Base-by-base conservation (phyloP, 2,888 invertebrate species). In the Nematopogon swammerdamellus region DNA sequence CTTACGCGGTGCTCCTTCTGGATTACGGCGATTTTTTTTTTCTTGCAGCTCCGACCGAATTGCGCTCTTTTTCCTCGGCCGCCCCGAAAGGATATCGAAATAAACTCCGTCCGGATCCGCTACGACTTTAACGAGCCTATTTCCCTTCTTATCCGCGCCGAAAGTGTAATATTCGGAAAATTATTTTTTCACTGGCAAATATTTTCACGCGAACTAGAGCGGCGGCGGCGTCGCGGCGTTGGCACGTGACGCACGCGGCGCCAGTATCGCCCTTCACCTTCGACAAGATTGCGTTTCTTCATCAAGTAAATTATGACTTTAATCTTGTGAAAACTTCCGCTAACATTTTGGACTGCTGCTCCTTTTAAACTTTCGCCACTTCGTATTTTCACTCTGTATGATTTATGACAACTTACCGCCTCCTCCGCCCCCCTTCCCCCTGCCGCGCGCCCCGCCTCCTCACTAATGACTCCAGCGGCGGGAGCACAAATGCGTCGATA, bases 51-150 rank as follows among this genome's bases (percentile, higher is more conserved):
- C n/a, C 67, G 65, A 65, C 61, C 30, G 49, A 30, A 19, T 60
- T 57, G 60, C 65, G 67, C 65, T 67, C 65, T 68, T 65, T 68
- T 74, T 72, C 70, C 72, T 72, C 73, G 76, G n/a, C 75, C 72
- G 74, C 70, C 73, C 72, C 36, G 70, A 65, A 70, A 75, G 70
- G 73, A 36, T 79, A 77, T 76, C 68, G 72, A 61, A 63, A 63
- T 72, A 76, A 75, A 74, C 66, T 70, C 66, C 57, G 59, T 64
- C 61, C 61, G 65, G 62, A 70, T 70, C 68, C 64, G 62, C 59
- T 68, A 60, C 72, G 77, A 77, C 72, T 67, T 68, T 75, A 77
- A 79, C 73, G 73, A 75, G 68, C 63, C 65, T 60, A 70, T 65
- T 36, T 36, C 36, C 36, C 36, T 36, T 36, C 36, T 36, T 36